phyloP scores from a whole-genome alignment of 1,140 invertebrate species.

The Saccostrea echinata region DNA sequence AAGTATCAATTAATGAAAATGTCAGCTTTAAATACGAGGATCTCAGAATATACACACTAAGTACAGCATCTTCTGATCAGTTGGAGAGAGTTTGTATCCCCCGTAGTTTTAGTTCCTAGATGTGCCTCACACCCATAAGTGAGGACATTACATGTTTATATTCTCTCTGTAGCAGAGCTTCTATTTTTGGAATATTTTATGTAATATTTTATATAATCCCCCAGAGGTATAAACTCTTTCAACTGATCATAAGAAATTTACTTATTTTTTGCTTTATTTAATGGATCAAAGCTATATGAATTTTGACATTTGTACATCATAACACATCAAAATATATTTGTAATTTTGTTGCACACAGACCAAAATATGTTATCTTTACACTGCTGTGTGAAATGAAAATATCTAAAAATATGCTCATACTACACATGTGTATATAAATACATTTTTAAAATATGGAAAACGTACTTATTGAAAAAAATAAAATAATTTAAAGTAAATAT shows the following conservation, averaged over 20 bases:
- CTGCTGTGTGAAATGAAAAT: constrained; percentile 5
- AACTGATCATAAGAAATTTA: constrained; percentile 11
- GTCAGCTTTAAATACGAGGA: neutral
- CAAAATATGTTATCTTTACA: neutral
- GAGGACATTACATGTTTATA: neutral
- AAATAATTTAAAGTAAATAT: neutral
- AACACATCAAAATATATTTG: neutral
- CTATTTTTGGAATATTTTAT: constrained; percentile 34
- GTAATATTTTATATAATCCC: neutral
- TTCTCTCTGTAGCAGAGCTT: neutral
- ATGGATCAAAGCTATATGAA: neutral
- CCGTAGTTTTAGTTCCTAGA: neutral
- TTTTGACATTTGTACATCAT: neutral
- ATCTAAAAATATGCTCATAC: constrained; percentile 16
- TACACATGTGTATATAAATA: constrained; percentile 33
- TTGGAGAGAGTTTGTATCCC: constrained; percentile 8
- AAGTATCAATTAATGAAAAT: neutral
- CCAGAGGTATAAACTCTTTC: constrained; percentile 9
- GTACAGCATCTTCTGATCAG: neutral
- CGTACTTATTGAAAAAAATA: neutral
- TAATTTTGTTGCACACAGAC: constrained; percentile 1
- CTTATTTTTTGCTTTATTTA: neutral
- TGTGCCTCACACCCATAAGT: neutral
- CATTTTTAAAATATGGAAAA: constrained; percentile 17
- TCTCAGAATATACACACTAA: neutral